Conservation (phyloP, 2,113 vertebrate genomes). For the Felis chaus region DNA sequence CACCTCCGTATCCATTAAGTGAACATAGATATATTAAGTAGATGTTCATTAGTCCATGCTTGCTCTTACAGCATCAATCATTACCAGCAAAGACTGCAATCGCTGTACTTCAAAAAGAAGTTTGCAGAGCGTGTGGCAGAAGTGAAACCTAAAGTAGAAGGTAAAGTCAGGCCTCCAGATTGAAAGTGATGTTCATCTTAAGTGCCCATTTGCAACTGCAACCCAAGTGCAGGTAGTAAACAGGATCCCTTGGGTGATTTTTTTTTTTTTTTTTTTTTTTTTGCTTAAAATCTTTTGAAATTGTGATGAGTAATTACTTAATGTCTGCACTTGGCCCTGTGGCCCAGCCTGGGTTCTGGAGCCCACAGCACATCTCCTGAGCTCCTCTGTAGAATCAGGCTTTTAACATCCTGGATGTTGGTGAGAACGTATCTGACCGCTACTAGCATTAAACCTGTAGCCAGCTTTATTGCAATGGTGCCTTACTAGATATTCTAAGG, state of each 20-base stretch:
- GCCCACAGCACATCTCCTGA: neutral
- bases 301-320: neutral
- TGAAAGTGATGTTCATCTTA: neutral
- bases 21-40: neutral
- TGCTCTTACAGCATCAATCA: constrained; percentile 94
- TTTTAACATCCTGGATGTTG: neutral
- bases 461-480: neutral
- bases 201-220: neutral
- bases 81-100: constrained; percentile 98
- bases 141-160: constrained; percentile 99
- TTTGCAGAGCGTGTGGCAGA: constrained; percentile 99
- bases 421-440: neutral
- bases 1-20: neutral
- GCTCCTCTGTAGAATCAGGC: neutral
- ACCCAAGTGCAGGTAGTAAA: neutral
- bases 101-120: constrained; percentile 99
- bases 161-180: constrained; percentile 79
- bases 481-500: neutral
- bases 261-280: neutral
- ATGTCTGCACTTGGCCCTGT: neutral
- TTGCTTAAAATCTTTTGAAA: neutral
- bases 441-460: neutral
- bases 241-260: neutral
- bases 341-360: neutral
- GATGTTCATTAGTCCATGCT: constrained; percentile 16